These are phyloP conservation scores for Synergus laeviventris DNA, from an alignment of 2,888 invertebrate species.

Conservation along the genomic window DNA sequence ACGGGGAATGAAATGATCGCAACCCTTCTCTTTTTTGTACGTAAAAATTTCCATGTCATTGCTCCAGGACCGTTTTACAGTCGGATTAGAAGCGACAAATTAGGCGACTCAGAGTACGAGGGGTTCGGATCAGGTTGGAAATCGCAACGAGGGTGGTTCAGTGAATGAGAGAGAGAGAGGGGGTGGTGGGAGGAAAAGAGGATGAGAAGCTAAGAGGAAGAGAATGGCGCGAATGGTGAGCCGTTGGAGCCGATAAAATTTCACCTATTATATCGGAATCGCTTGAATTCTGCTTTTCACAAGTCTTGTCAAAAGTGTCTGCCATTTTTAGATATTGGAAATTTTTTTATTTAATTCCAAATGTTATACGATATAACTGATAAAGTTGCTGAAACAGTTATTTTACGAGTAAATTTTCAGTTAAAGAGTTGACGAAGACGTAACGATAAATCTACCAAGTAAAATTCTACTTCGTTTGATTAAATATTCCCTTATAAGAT, in stretches of 20 bases:
- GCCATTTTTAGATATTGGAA: conserved; percentile 55
- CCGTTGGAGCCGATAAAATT: conserved; percentile 60
- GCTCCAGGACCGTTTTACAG: conserved; percentile 52
- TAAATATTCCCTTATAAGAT: too few species aligned
- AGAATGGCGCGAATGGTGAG: conserved; percentile 61
- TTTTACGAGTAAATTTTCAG: too few species aligned
- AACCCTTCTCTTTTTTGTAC: conserved; percentile 46
- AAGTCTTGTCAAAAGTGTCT: conserved; percentile 58
- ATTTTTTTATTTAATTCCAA: not conserved
- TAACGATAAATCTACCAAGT: too few species aligned
- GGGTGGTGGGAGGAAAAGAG: conserved; percentile 14
- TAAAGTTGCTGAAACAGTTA: too few species aligned
- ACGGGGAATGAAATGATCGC: conserved; percentile 49
- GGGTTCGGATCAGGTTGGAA: conserved; percentile 7
- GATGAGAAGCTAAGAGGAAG: conserved; percentile 46
- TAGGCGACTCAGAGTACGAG: conserved; percentile 42
- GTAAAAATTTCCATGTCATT: conserved; percentile 51
- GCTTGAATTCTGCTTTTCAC: conserved; percentile 54
- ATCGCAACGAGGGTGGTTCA: conserved; percentile 38
- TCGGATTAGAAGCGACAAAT: conserved; percentile 58
- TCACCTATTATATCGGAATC: conserved; percentile 59
- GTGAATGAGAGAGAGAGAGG: conserved; percentile 38
- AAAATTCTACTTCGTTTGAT: too few species aligned
- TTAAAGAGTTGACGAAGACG: too few species aligned
- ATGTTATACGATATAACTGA: too few species aligned